phyloP scores from a whole-genome alignment of 2,888 invertebrate genomes.

The Mamestra brassicae region DNA sequence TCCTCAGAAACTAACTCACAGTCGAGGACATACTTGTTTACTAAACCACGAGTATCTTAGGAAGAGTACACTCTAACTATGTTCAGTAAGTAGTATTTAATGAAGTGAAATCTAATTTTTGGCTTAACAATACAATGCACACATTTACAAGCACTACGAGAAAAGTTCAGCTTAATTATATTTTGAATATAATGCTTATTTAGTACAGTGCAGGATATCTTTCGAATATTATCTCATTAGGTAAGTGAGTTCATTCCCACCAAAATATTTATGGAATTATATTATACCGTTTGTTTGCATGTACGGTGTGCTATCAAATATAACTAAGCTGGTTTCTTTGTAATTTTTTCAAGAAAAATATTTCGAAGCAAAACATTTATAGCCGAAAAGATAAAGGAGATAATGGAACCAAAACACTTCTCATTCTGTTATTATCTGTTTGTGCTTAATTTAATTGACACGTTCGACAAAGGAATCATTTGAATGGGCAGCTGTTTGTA shows the following conservation, averaged over 20 bases:
- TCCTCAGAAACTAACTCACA: too few relatives aligned
- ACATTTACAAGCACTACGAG: neutral
- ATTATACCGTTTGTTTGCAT: neutral
- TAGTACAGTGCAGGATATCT: neutral
- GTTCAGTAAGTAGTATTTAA: too few relatives aligned
- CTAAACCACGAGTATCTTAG: too few relatives aligned
- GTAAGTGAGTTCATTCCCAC: neutral
- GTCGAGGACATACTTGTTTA: too few relatives aligned
- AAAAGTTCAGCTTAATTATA: neutral
- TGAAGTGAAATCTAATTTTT: too few relatives aligned
- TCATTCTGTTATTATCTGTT: neutral
- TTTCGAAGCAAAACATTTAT: neutral
- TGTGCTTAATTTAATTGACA: constrained; percentile 1
- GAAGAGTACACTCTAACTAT: too few relatives aligned
- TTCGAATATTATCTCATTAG: constrained; percentile 1
- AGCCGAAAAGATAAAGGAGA: neutral
- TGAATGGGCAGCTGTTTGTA: neutral
- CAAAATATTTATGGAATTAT: neutral
- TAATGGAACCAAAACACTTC: constrained; percentile 10
- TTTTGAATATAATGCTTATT: constrained; percentile 11
- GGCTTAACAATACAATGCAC: too few relatives aligned
- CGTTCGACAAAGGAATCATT: constrained; percentile 5
- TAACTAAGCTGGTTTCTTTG: neutral
- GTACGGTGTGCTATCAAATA: neutral
- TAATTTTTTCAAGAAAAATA: constrained; percentile 4